Conservation (phyloP, 1,140 invertebrate species). For the Pogonomyrmex barbatus region DNA sequence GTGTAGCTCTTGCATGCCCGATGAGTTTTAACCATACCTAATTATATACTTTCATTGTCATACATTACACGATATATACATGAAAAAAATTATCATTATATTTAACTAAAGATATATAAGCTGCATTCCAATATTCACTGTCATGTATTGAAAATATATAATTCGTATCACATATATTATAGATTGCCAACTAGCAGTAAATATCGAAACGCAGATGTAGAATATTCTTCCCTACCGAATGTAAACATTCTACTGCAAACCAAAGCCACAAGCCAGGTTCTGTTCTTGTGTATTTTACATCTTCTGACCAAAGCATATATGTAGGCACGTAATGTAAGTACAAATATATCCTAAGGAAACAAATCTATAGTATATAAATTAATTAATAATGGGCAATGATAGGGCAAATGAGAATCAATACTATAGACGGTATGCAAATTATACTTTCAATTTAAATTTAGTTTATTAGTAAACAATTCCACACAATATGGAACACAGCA, state of each 20-base stretch:
- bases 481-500: no score
- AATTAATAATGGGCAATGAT: not conserved
- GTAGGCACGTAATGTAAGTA: slow-evolving; percentile 79
- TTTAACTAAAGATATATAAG: not conserved
- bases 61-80: not conserved
- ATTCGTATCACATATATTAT: no score
- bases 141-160: no score
- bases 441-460: no score
- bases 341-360: slow-evolving; percentile 77
- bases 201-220: no score
- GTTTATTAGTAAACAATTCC: no score
- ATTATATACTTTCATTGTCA: slow-evolving; percentile 20
- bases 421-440: no score
- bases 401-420: no score
- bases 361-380: not conserved
- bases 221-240: slow-evolving; percentile 74
- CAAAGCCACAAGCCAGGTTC: slow-evolving; percentile 78
- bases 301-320: slow-evolving; percentile 72
- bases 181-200: no score
- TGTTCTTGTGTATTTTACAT: slow-evolving; percentile 64
- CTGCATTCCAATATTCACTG: no score
- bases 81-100: not conserved
- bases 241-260: slow-evolving; percentile 77
- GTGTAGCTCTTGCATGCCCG: slow-evolving; percentile 63
- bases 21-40: slow-evolving; percentile 77